A percentile compares a stretch with the other conserved stretches of the same genome.
Conservation (phyloP, 2,113 vertebrate species). For the Dipodomys stephensi region DNA sequence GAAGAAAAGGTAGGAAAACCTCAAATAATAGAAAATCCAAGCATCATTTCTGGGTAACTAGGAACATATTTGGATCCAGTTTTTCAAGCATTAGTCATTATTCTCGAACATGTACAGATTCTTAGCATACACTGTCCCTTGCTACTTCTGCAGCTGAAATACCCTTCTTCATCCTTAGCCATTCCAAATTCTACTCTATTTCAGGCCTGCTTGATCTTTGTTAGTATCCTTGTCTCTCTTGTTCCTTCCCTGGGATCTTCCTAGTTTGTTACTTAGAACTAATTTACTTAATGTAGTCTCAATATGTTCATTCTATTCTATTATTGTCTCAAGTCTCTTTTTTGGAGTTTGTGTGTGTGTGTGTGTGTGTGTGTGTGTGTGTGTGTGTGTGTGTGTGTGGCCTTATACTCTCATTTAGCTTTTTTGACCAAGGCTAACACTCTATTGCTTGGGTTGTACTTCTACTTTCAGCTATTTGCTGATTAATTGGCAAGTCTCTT, state of each 20-base stretch:
- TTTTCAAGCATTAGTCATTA: conserved; percentile 13
- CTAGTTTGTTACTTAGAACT: conserved; percentile 8
- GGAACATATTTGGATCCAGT: background rate
- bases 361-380: too few relatives aligned
- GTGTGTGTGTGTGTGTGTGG: too few relatives aligned
- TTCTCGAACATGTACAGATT: background rate
- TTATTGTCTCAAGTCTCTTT: background rate
- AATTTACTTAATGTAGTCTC: background rate
- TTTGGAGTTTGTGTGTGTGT: background rate
- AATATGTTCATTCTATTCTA: conserved; percentile 24
- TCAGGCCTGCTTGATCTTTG: background rate
- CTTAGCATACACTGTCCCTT: background rate
- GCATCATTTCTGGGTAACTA: background rate
- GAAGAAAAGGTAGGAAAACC: conserved; percentile 46
- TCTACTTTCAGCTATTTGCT: too few relatives aligned
- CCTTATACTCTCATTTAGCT: too few relatives aligned
- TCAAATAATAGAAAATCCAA: conserved; percentile 50
- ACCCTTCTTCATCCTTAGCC: background rate
- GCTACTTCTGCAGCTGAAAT: background rate
- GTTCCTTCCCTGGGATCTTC: background rate
- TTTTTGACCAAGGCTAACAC: too few relatives aligned
- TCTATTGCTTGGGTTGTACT: too few relatives aligned
- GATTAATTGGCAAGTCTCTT: too few relatives aligned
- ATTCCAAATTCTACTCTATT: conserved; percentile 10
- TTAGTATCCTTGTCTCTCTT: background rate